These are phyloP conservation scores for Pangasius djambal DNA, from an alignment of 2,797 vertebrate genomes.

Conservation along the genomic window DNA sequence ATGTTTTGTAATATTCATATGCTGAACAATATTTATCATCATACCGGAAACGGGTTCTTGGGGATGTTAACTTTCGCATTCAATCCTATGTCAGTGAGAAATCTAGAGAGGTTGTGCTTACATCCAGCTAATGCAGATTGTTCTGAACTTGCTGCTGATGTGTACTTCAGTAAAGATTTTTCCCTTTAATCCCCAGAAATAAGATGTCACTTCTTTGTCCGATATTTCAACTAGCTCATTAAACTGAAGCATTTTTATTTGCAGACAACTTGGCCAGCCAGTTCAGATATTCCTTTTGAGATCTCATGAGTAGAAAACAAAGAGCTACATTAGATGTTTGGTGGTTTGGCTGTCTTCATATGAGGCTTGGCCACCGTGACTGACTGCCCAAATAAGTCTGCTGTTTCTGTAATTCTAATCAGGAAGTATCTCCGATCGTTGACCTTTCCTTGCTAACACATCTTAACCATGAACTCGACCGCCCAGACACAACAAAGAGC, in stretches of 20 bases:
- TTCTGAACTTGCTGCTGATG: not conserved
- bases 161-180: not conserved
- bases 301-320: slow-evolving; percentile 20
- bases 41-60: not conserved
- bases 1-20: slow-evolving; percentile 17
- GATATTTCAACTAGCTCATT: not conserved
- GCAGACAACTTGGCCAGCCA: not conserved
- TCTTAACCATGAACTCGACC: slow-evolving; percentile 10
- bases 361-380: not conserved
- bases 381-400: not conserved
- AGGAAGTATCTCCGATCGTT: slow-evolving; percentile 14
- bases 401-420: slow-evolving; percentile 23
- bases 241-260: not conserved
- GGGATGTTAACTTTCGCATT: too few species aligned
- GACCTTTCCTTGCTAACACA: slow-evolving; percentile 18
- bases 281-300: not conserved
- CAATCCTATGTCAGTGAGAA: not conserved
- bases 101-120: not conserved
- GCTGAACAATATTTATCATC: not conserved
- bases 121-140: not conserved
- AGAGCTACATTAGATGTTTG: slow-evolving; percentile 2
- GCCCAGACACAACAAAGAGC: slow-evolving; percentile 27
- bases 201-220: not conserved
- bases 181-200: not conserved
- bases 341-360: not conserved